These are phyloP conservation scores for Pogonophryne albipinna DNA, from an alignment of 2,797 vertebrate genomes.

Conservation along the genomic window DNA sequence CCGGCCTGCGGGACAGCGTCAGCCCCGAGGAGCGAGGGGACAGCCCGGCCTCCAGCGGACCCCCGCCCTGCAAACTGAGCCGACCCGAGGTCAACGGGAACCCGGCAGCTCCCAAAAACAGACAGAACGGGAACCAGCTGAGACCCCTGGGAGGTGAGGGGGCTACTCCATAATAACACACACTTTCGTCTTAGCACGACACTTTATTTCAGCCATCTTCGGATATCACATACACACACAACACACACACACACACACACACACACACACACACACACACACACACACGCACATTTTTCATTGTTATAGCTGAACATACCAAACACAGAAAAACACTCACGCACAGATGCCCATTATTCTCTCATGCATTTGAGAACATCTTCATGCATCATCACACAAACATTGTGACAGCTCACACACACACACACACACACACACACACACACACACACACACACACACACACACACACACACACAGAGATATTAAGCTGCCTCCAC, in stretches of 20 bases:
- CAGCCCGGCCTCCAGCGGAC: slow-evolving; percentile 89
- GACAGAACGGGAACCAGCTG: slow-evolving; percentile 86
- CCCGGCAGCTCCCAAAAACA: slow-evolving; percentile 86
- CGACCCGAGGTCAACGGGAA: slow-evolving; percentile 93
- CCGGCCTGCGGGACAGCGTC: slow-evolving; percentile 85
- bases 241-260: not conserved
- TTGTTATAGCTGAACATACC: slow-evolving; percentile 5
- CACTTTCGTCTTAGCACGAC: too few relatives aligned
- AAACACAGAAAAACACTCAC: slow-evolving; percentile 23
- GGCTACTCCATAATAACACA: too few relatives aligned
- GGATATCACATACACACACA: too few relatives aligned
- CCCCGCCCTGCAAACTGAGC: slow-evolving; percentile 88
- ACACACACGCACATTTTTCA: not conserved
- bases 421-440: slow-evolving; percentile 1
- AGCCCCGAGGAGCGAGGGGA: slow-evolving; percentile 86
- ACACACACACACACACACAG: slow-evolving; percentile 1
- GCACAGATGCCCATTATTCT: slow-evolving; percentile 56
- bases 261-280: not conserved
- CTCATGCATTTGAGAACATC: slow-evolving; percentile 61
- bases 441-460: slow-evolving; percentile 2
- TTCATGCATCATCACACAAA: slow-evolving; percentile 67
- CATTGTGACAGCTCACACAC: slow-evolving; percentile 23
- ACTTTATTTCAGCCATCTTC: too few relatives aligned
- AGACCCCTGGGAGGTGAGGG: slow-evolving; percentile 90
- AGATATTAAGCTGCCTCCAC: slow-evolving; percentile 36